phyloP scores from a whole-genome alignment of 2,113 vertebrate genomes.

The Pachycephala philippinensis region DNA sequence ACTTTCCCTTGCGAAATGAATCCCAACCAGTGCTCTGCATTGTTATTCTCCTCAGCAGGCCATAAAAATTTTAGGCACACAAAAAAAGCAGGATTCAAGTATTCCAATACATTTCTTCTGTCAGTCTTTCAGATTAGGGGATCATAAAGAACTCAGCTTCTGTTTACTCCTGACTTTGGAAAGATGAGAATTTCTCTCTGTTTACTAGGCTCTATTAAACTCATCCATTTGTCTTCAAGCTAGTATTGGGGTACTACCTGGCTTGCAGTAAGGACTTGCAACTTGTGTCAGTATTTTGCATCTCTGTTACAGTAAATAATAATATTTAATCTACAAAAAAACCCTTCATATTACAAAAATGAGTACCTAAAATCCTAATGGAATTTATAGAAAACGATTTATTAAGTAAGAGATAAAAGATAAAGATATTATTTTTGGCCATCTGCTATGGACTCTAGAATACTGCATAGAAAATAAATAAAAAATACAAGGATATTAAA shows the following conservation, averaged over 20 bases:
- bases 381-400: slow-evolving; percentile 24
- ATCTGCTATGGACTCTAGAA: slow-evolving; percentile 8
- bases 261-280: not conserved
- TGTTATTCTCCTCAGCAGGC: not conserved
- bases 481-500: not conserved
- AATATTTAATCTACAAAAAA: not conserved
- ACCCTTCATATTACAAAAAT: not conserved
- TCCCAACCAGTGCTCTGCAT: not conserved
- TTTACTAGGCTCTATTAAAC: not conserved
- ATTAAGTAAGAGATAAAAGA: slow-evolving; percentile 20
- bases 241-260: not conserved
- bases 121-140: not conserved
- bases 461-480: not conserved
- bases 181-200: not conserved
- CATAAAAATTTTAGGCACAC: not conserved
- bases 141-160: not conserved
- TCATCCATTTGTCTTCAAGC: not conserved
- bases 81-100: not conserved
- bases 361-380: slow-evolving; percentile 13
- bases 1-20: not conserved
- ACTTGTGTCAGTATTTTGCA: not conserved
- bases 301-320: not conserved
- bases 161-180: not conserved
- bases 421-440: not conserved
- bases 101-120: not conserved